Conservation (phyloP, 2,797 vertebrate genomes). For the Ceryle rudis region DNA sequence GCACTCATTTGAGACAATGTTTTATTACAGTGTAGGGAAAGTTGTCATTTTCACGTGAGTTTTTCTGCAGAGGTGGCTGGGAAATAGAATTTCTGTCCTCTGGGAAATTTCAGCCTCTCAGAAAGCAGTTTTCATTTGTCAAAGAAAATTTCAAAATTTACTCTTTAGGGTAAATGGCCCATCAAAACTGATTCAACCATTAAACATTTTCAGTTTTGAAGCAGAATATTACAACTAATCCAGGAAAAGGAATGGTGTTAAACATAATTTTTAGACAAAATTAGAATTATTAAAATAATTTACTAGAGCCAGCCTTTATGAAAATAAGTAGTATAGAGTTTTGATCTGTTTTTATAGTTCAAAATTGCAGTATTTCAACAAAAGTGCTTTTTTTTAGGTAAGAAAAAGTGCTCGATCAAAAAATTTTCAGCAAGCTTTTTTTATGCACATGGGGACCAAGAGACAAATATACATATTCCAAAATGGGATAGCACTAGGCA, state of each 20-base stretch:
- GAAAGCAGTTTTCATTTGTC: slow-evolving; percentile 32
- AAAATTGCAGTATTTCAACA: neutral
- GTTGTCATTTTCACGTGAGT: slow-evolving; percentile 23
- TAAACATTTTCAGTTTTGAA: neutral
- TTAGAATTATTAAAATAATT: neutral
- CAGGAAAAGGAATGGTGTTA: neutral
- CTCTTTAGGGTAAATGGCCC: neutral
- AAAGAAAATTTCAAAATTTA: slow-evolving; percentile 40
- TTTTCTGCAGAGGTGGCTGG: slow-evolving; percentile 15
- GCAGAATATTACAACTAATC: neutral
- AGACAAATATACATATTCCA: neutral
- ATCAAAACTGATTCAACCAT: neutral
- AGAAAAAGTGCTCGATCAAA: neutral
- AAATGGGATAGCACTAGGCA: neutral
- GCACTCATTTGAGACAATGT: neutral
- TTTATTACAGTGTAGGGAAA: neutral
- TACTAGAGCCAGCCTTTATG: neutral
- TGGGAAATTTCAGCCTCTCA: slow-evolving; percentile 47
- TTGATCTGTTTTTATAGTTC: neutral
- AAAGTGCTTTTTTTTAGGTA: neutral
- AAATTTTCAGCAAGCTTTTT: neutral
- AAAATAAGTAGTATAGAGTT: neutral
- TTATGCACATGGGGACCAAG: neutral
- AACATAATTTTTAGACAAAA: neutral
- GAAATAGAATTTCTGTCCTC: slow-evolving; percentile 31